A percentile compares a stretch with the other conserved stretches of the same genome.
phyloP scores from a whole-genome alignment of 2,888 invertebrate genomes.

The Phyllotreta cruciferae region DNA sequence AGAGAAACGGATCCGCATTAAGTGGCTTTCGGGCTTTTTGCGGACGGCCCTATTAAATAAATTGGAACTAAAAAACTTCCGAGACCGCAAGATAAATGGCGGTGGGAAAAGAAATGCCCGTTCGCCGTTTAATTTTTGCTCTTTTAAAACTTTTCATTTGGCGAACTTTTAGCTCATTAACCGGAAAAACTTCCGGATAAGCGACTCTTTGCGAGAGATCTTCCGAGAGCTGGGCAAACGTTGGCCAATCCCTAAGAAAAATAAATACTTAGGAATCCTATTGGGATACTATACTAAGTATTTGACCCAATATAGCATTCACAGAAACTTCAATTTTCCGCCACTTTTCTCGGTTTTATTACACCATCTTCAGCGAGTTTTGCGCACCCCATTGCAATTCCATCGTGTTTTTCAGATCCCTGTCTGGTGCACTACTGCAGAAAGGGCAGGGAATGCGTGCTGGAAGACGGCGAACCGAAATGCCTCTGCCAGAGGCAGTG shows the following conservation, averaged over 20 bases:
- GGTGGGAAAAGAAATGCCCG: neutral
- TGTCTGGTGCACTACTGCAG: conserved; percentile 72
- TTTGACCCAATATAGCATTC: no score
- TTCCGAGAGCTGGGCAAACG: no score
- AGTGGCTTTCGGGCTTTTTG: neutral
- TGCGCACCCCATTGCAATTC: neutral
- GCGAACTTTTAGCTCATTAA: conserved; percentile 18
- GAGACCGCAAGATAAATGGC: conserved; percentile 13
- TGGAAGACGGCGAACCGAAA: conserved; percentile 61
- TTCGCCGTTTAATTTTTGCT: conserved; percentile 14
- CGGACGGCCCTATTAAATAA: conserved; percentile 11
- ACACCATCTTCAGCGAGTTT: no score
- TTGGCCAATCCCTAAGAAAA: no score
- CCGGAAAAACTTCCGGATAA: conserved; percentile 17
- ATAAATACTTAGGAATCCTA: no score
- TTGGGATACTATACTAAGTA: no score
- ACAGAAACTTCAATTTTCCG: no score
- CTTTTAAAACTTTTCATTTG: conserved; percentile 20
- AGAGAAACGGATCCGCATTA: no score
- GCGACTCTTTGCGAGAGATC: neutral
- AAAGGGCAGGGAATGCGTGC: conserved; percentile 69
- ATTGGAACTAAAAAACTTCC: conserved; percentile 19
- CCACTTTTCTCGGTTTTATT: no score
- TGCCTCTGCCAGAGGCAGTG: conserved; percentile 71
- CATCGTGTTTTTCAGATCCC: conserved; percentile 63